phyloP scores from a whole-genome alignment of 64 coral and sea anemone species.

The Actinia equina region DNA sequence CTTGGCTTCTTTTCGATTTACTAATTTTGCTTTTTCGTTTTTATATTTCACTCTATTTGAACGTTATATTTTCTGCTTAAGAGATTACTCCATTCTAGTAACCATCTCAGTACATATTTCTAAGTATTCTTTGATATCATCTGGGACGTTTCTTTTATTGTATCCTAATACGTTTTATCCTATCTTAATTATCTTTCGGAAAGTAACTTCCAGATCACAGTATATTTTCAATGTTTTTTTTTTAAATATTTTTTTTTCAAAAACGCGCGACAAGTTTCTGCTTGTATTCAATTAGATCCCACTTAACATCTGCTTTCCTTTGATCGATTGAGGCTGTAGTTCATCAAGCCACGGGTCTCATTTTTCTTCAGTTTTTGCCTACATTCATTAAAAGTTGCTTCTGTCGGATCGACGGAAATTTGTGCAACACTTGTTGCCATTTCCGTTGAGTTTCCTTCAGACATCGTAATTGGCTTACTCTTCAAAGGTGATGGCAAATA shows the following conservation, averaged over 20 bases:
- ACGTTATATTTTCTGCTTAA: no score
- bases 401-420: not conserved
- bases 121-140: no score
- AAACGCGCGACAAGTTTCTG: not conserved
- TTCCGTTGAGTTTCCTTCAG: not conserved
- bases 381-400: not conserved
- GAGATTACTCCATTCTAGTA: no score
- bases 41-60: no score
- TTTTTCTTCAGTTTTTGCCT: not conserved
- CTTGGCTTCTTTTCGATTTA: no score
- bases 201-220: not conserved
- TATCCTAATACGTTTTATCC: not conserved
- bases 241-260: no score
- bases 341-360: not conserved
- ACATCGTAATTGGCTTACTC: not conserved
- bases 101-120: no score
- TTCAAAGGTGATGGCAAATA: not conserved
- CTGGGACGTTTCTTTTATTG: not conserved
- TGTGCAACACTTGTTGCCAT: not conserved
- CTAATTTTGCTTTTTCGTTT: no score
- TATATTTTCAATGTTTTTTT: not conserved
- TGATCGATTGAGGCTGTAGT: not conserved
- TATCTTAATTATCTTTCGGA: not conserved
- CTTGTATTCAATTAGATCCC: not conserved
- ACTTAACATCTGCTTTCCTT: not conserved